Conservation (phyloP, 2,113 vertebrate genomes). For the Oophaga pumilio region DNA sequence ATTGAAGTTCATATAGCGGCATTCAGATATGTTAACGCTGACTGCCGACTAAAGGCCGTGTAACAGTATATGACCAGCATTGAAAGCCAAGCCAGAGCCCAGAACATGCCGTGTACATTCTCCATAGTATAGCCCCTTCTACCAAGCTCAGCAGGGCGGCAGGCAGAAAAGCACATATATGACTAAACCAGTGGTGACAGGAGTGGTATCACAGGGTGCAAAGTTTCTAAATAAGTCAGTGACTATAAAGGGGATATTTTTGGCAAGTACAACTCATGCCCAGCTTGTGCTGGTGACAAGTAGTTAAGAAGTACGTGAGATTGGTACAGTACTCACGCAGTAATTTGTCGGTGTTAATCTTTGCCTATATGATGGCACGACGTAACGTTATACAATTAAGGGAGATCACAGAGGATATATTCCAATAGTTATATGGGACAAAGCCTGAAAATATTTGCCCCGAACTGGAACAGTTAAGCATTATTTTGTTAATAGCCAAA, state of each 20-base stretch:
- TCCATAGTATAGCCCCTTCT: not conserved
- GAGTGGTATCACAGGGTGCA: not conserved
- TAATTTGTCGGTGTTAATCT: not conserved
- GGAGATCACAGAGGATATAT: not conserved
- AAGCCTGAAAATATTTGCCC: not conserved
- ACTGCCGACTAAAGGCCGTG: not conserved
- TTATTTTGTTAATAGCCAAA: conserved; percentile 30
- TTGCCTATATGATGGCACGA: not conserved
- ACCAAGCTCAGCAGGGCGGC: not conserved
- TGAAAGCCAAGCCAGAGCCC: not conserved
- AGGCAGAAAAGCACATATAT: conserved; percentile 23
- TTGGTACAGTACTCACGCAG: not conserved
- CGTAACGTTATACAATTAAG: not conserved
- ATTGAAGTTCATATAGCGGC: not conserved
- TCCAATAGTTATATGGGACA: not conserved
- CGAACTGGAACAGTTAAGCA: not conserved
- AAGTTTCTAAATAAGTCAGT: conserved; percentile 41
- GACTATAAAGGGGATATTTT: conserved; percentile 29
- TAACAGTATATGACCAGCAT: not conserved
- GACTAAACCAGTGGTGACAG: not conserved
- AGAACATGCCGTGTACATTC: conserved; percentile 1
- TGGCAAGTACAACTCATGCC: not conserved
- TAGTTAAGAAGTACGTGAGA: not conserved
- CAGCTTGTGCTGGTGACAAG: not conserved
- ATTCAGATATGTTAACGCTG: not conserved